Base-by-base conservation (phyloP, 2,888 invertebrate genomes). In the Quadroppia sp. region DNA sequence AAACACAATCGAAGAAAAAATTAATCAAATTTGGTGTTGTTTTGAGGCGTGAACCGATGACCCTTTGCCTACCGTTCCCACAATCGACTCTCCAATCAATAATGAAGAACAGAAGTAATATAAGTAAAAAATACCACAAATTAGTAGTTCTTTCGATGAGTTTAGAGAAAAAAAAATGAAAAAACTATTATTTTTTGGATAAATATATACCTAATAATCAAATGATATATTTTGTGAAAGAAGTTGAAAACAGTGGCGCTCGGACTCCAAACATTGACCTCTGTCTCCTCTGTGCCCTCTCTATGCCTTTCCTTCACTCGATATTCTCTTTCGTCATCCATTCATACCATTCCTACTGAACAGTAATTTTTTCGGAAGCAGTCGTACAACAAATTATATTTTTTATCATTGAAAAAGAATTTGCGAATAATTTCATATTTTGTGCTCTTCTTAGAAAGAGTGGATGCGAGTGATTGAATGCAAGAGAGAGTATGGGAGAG, bases 21-120 rank as follows among this genome's bases (percentile, higher is more conserved):
- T 67, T 67, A 67, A 67, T 67, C 67, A 67, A 67, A 67, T 67
- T 67, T 67, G 67, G 67, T 67, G 67, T 36, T 40, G 67, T 36
- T 40, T 42, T 13, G 40, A 30, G 67, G 67, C 40, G 67, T 36
- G 42, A 17, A 42, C 67, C 23, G 25, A n/a, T 67, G 67, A 67
- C 67, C 67, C 67, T 67, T 67, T 67, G 36, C 67, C 67, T 32
- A 40, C 67, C 67, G 32, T 67, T 67, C 67, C 67, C 67, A 67
- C 7, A 42, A 11, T 13, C 67, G 20, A 67, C 3, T 40, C 17
- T n/a, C 3, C 67, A 36, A 67, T 67, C 67, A 67, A 67, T 67
- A 67, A 67, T 40, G 4, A 17, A 40, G 23, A 32, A 17, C 9
- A 61, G 25, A 56, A 56, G n/a, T 13, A 32, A 61, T 30, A n/a